Conservation (phyloP, 1,140 invertebrate genomes). For the Delia radicum region DNA sequence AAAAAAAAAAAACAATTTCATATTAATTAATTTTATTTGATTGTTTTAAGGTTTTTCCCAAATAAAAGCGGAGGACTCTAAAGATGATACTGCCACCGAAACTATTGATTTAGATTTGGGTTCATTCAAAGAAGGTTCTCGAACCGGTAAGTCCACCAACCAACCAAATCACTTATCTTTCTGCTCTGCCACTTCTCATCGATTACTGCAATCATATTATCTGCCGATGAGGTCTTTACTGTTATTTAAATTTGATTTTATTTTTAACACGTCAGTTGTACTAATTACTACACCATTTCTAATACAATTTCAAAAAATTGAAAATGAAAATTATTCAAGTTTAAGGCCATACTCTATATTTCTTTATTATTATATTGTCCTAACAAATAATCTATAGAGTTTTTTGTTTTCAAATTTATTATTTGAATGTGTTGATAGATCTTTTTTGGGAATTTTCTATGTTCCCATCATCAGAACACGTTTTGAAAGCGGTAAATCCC, state of each 20-base stretch:
- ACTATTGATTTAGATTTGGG: conserved; percentile 75
- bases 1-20: background rate
- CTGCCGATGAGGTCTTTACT: background rate
- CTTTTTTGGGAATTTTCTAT: no score
- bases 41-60: conserved; percentile 50
- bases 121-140: conserved; percentile 75
- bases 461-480: no score
- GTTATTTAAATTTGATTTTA: background rate
- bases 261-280: conserved; percentile 1
- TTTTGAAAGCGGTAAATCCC: no score
- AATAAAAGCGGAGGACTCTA: conserved; percentile 45
- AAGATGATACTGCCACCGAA: conserved; percentile 58
- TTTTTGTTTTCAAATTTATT: no score
- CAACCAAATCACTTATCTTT: background rate
- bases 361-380: no score
- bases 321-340: no score
- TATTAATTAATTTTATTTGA: conserved; percentile 19
- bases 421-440: no score
- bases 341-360: no score
- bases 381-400: no score
- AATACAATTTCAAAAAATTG: no score
- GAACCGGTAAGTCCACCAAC: conserved; percentile 68
- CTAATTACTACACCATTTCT: background rate
- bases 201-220: background rate
- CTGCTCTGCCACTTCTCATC: background rate